Evolutionary conservation across 1,140 invertebrate genomes (phyloP), one percentile per base, ranked within the genome.

Genomic region (Chlorops oryzae): DNA sequence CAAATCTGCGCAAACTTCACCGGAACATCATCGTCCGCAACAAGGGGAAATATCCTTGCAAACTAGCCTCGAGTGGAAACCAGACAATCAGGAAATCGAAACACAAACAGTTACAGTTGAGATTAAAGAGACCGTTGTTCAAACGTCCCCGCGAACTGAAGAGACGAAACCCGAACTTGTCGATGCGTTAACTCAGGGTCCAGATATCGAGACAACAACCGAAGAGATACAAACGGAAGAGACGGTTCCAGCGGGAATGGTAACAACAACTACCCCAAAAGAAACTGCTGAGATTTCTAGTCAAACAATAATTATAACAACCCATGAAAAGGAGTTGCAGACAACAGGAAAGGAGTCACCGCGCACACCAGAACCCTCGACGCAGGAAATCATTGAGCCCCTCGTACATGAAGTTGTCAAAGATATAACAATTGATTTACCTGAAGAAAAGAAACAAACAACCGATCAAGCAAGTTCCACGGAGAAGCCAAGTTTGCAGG

Each of bases 1-100:
- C 23, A 75, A 77, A 52, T 81, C 79, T 10, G 66, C 78, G 17
- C 81, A 84, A 71, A 84, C 82, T 17, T 78, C 78, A 5, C 80
- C 80, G 3, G 78, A 82, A 61, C 59, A 74, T 51, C 59, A 74
- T 51, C 60, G 62, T 13, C 66, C 63, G 3, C 61, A 63, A 32
- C 65, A 75, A 13, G 58, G 62, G 40, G 74, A 76, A 54, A 70
- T 57, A 5, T 63, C 63, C 1, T 62, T 74, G 18, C 75, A 78
- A 65, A 74, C 74, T 1, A 72, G 71, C 24, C 47, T 75, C 37
- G 72, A 74, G 47, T 39, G 59, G 24, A 65, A 66, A 48, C 58
- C 64, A 0, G 58, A 64, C 1, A 65, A 55, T 22, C 59, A 59
- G 24, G 69, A 72, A 39, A 60, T 54, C 12, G 71, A 73, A 43